A percentile compares a stretch with the other conserved stretches of the same genome.
phyloP scores from a whole-genome alignment of 2,888 invertebrate genomes.

The Callosobruchus maculatus region DNA sequence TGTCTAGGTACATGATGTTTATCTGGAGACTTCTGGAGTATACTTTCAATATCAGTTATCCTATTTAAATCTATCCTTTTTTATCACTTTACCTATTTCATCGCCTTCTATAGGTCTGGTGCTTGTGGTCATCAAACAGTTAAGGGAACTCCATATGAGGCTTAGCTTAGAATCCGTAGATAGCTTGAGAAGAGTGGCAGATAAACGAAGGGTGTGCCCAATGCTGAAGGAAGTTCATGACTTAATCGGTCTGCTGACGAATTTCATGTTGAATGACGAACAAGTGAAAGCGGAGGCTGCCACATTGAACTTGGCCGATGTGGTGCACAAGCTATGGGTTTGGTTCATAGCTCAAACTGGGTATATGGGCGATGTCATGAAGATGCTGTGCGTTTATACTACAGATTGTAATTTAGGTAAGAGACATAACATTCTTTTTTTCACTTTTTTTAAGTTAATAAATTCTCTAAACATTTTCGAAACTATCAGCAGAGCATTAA shows the following conservation, averaged over 20 bases:
- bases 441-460: too few species aligned
- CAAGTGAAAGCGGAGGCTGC: constrained; percentile 57
- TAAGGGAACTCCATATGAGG: constrained; percentile 50
- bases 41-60: too few species aligned
- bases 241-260: constrained; percentile 57
- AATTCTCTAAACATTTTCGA: too few species aligned
- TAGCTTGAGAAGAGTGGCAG: constrained; percentile 43
- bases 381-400: constrained; percentile 61
- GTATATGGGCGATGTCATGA: constrained; percentile 54
- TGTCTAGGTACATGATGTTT: too few species aligned
- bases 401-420: constrained; percentile 61
- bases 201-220: constrained; percentile 50
- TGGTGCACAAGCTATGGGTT: constrained; percentile 63
- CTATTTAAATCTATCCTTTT: too few species aligned
- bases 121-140: constrained; percentile 39
- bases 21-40: too few species aligned
- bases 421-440: too few species aligned
- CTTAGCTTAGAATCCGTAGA: constrained; percentile 52
- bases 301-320: constrained; percentile 55
- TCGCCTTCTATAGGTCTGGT: constrained; percentile 36
- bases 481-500: too few species aligned
- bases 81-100: too few species aligned
- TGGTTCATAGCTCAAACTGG: constrained; percentile 62
- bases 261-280: constrained; percentile 56
- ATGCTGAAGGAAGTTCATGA: constrained; percentile 57